phyloP scores from a whole-genome alignment of 2,797 vertebrate genomes.

The Pelochelys cantorii region DNA sequence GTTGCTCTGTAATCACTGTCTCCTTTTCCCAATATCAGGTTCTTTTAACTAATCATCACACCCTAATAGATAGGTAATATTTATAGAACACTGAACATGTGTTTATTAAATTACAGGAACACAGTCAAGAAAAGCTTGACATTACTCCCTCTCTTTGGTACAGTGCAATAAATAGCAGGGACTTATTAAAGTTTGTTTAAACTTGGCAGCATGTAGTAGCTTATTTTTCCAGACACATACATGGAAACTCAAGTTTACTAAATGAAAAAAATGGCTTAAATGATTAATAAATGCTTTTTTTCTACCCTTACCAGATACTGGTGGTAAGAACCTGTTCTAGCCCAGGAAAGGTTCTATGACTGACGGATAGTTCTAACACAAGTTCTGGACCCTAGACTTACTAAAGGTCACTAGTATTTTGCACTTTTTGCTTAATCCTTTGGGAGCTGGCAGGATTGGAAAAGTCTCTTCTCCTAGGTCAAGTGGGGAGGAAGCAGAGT shows the following conservation, averaged over 20 bases:
- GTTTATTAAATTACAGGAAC: fast-evolving
- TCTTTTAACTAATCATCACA: not conserved
- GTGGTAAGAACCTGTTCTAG: not conserved
- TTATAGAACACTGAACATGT: fast-evolving
- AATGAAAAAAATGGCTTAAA: not conserved
- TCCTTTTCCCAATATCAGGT: not conserved
- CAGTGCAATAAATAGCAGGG: not conserved
- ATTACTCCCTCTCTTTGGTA: no score
- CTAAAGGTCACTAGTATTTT: not conserved
- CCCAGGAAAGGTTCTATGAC: not conserved
- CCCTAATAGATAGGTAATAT: not conserved
- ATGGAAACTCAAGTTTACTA: not conserved
- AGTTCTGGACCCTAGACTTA: not conserved
- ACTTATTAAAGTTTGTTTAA: not conserved
- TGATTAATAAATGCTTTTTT: not conserved
- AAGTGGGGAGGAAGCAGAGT: not conserved
- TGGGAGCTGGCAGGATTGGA: no score
- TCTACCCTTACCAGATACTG: not conserved
- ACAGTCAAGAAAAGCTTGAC: fast-evolving
- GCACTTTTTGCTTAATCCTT: no score
- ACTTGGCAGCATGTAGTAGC: not conserved
- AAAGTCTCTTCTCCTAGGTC: not conserved
- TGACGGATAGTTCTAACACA: not conserved
- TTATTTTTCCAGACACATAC: not conserved
- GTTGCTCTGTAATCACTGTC: not conserved